These are phyloP conservation scores for Malurus melanocephalus DNA, from an alignment of 2,113 vertebrate species.

Conservation along the genomic window DNA sequence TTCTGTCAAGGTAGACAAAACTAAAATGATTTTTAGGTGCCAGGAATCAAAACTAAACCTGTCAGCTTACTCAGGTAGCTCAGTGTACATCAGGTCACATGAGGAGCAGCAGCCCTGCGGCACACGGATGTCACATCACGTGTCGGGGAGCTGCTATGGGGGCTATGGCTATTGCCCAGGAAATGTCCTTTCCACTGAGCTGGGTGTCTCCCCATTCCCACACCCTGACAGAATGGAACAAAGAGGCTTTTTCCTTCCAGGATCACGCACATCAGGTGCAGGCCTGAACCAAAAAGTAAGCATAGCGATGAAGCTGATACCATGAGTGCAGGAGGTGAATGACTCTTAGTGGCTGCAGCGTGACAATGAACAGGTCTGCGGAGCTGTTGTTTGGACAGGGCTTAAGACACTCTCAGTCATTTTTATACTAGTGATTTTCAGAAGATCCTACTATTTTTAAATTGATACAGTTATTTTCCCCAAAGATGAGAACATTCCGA, in stretches of 20 bases:
- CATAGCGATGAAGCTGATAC: conserved; percentile 10
- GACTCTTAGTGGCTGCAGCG: not conserved
- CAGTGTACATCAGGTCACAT: not conserved
- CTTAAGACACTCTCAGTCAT: not conserved
- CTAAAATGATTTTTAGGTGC: not conserved
- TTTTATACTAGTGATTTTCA: not conserved
- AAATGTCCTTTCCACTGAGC: conserved; percentile 44
- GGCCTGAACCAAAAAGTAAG: conserved; percentile 9
- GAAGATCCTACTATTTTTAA: not conserved
- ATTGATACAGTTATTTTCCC: not conserved
- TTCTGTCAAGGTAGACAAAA: not conserved
- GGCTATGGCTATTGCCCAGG: conserved; percentile 35
- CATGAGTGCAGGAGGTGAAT: not conserved
- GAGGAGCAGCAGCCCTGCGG: not conserved
- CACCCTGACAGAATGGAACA: conserved; percentile 53
- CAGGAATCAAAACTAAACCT: not conserved
- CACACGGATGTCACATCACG: not conserved
- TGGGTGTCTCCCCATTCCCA: conserved; percentile 59
- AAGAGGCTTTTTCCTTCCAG: conserved; percentile 52
- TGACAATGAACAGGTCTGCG: not conserved
- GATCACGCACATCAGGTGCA: conserved; percentile 3
- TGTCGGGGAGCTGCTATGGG: not conserved
- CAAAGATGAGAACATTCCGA: not conserved
- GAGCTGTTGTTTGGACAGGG: not conserved
- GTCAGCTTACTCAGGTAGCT: not conserved